These are phyloP conservation scores for Nothocercus julius DNA, from an alignment of 2,113 vertebrate genomes.

Conservation along the genomic window DNA sequence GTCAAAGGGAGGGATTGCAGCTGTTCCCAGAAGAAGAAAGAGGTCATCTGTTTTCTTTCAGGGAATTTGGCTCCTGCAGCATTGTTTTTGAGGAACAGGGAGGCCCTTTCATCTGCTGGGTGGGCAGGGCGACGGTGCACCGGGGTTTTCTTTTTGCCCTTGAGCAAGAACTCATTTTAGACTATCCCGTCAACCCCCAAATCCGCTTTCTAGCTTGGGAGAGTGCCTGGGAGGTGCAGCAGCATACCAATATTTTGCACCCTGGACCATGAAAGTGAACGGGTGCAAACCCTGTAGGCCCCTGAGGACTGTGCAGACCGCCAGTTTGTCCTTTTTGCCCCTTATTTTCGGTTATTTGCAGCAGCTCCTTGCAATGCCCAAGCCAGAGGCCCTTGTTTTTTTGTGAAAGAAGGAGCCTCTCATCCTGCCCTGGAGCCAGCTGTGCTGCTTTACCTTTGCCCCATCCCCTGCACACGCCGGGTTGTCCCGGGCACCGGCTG, in stretches of 20 bases:
- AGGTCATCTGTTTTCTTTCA: slow-evolving; percentile 70
- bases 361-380: not conserved
- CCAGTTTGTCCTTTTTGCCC: not conserved
- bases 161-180: not conserved
- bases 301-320: accelerated
- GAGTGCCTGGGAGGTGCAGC: not conserved
- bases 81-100: slow-evolving; percentile 19
- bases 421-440: too few species aligned
- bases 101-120: slow-evolving; percentile 38
- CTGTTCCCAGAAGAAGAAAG: slow-evolving; percentile 55
- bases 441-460: too few species aligned
- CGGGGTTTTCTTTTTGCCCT: not conserved
- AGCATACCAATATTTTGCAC: not conserved
- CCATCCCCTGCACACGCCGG: too few species aligned
- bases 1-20: not conserved
- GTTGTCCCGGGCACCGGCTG: too few species aligned
- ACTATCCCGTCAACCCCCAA: not conserved
- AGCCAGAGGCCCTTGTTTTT: too few species aligned
- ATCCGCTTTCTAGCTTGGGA: not conserved
- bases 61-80: slow-evolving; percentile 54
- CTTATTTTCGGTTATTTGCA: not conserved
- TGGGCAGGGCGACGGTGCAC: not conserved
- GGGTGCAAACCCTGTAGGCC: not conserved
- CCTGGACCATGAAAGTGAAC: accelerated
- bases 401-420: too few species aligned